Evolutionary conservation across 2,797 vertebrate species (phyloP).

Genomic region (Tapirus indicus): DNA sequence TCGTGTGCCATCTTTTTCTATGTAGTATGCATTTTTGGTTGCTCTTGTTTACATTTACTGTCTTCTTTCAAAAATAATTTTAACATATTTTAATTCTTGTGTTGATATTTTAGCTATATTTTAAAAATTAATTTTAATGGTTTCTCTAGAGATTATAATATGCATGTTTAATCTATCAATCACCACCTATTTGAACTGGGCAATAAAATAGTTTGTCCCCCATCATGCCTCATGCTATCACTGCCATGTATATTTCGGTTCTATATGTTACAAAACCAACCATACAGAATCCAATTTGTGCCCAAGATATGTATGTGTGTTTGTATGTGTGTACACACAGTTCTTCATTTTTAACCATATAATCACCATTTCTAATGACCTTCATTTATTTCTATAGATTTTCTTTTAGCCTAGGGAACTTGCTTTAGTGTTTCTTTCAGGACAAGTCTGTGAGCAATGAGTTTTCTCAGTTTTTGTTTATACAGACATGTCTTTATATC

Average conservation of each 20-base stretch:
- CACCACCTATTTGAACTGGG: background rate
- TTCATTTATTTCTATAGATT: background rate
- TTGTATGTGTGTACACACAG: background rate
- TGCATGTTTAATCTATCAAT: background rate
- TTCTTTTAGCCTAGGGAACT: background rate
- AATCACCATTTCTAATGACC: background rate
- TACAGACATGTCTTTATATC: no score
- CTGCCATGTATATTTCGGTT: background rate
- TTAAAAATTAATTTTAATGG: no score
- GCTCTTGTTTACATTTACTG: background rate
- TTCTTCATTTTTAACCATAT: background rate
- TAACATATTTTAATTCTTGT: background rate
- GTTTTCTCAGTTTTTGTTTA: background rate
- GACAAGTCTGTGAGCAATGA: background rate
- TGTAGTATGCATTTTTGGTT: background rate
- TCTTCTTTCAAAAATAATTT: background rate
- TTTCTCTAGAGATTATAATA: no score
- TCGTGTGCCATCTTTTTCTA: background rate
- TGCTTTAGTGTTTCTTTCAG: background rate
- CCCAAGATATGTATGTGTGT: background rate
- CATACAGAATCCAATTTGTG: background rate
- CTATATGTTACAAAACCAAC: background rate
- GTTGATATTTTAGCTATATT: background rate
- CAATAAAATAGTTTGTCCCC: background rate
- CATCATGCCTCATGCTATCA: background rate